A percentile compares a stretch with the other conserved stretches of the same genome.
Evolutionary conservation across 2,797 vertebrate genomes (phyloP).

Genomic region (Falco novaeseelandiae): DNA sequence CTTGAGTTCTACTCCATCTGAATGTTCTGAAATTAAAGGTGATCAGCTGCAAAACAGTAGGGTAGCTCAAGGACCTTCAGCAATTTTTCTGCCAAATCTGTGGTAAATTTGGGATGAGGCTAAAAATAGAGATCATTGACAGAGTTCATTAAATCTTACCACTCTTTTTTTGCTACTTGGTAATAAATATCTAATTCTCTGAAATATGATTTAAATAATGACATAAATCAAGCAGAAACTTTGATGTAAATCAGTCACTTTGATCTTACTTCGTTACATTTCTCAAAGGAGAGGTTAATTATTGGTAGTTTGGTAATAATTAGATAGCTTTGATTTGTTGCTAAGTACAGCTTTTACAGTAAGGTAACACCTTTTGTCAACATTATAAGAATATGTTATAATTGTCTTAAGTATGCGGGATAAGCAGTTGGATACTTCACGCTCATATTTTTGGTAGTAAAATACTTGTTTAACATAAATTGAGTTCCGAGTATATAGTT

Average conservation of each 20-base stretch:
- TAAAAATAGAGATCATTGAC: not conserved
- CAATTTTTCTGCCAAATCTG: not conserved
- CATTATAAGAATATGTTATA: not conserved
- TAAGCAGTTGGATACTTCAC: not conserved
- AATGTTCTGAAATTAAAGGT: not conserved
- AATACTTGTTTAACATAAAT: not conserved
- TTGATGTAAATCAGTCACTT: constrained; percentile 58
- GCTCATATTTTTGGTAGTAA: not conserved
- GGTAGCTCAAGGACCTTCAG: not conserved
- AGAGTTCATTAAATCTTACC: not conserved
- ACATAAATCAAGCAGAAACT: constrained; percentile 53
- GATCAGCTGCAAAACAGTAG: not conserved
- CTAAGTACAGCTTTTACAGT: constrained; percentile 25
- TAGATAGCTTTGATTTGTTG: constrained; percentile 49
- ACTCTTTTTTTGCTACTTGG: not conserved
- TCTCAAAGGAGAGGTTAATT: constrained; percentile 65
- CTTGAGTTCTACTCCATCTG: not conserved
- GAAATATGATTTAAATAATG: constrained; percentile 54
- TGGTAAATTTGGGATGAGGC: not conserved
- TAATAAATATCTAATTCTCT: constrained; percentile 40
- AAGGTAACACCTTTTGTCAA: constrained; percentile 17
- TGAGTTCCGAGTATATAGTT: not conserved
- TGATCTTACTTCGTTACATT: constrained; percentile 54
- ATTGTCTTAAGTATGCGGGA: not conserved
- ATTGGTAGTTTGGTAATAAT: constrained; percentile 50